Percentiles rank a stretch among this genome's conserved stretches.
phyloP scores from a whole-genome alignment of 2,888 invertebrate species.

The Tinea semifulvella region DNA sequence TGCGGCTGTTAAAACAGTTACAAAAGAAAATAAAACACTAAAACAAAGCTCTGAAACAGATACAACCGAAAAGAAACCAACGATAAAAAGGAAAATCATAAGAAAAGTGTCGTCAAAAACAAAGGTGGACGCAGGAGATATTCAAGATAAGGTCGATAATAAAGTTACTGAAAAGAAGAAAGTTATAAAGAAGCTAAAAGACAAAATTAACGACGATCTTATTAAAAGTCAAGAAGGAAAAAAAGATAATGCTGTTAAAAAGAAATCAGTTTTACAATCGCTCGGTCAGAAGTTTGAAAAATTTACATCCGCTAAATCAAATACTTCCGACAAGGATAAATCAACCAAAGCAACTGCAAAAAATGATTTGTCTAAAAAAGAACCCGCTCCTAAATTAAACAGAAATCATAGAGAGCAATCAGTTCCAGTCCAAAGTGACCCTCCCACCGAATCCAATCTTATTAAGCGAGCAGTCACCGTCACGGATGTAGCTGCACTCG shows the following conservation, averaged over 20 bases:
- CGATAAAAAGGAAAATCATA: slow-evolving; percentile 54
- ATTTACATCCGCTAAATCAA: slow-evolving; percentile 62
- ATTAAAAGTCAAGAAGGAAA: slow-evolving; percentile 30
- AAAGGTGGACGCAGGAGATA: slow-evolving; percentile 41
- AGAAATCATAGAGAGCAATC: slow-evolving; percentile 73
- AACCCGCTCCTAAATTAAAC: slow-evolving; percentile 49
- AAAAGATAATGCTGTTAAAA: slow-evolving; percentile 51
- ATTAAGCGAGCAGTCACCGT: slow-evolving; percentile 78
- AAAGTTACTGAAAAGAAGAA: slow-evolving; percentile 46
- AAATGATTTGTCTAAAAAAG: slow-evolving; percentile 32
- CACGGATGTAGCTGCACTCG: slow-evolving; percentile 69
- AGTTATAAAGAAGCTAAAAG: slow-evolving; percentile 49
- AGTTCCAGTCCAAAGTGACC: slow-evolving; percentile 62
- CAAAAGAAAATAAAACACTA: slow-evolving; percentile 27
- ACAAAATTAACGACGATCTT: slow-evolving; percentile 27
- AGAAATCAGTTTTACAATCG: slow-evolving; percentile 75
- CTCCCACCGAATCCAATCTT: slow-evolving; percentile 71
- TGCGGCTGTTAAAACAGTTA: slow-evolving; percentile 15
- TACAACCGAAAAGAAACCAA: slow-evolving; percentile 43
- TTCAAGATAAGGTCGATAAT: slow-evolving; percentile 39
- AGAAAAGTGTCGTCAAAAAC: slow-evolving; percentile 57
- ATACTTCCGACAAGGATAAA: slow-evolving; percentile 60
- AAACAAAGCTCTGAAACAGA: slow-evolving; percentile 33
- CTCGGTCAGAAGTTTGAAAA: slow-evolving; percentile 82
- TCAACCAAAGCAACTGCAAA: slow-evolving; percentile 26